Base-by-base conservation (phyloP, 53 echinoderm and acorn worm genomes). In the Arbacia lixula region DNA sequence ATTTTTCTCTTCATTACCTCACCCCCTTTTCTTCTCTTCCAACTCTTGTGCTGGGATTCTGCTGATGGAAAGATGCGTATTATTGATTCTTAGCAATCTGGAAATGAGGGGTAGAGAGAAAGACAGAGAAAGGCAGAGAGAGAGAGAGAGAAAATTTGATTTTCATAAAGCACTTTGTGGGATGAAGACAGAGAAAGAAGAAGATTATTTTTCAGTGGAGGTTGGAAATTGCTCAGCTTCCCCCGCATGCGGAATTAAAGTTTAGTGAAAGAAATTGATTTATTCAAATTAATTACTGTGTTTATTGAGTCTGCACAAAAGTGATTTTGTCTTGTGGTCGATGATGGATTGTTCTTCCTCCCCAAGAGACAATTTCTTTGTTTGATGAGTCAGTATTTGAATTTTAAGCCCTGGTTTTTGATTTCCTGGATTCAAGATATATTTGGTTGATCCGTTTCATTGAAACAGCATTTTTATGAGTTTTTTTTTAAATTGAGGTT, bases 281-380 rank as follows among this genome's bases (percentile, higher is more conserved):
- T 74, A 74, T 74, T 74, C 74, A 74, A 74, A 74, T 74, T 74
- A 74, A 74, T 74, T 74, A 74, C 51, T 69, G 74, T 74, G 74
- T 74, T 74, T 74, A 50, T 53, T 74, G 53, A 74, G 74, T 53
- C 74, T 53, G 53, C 53, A 74, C 31, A 74, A 74, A 74, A 53
- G 74, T 74, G 52, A 74, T 74, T 46, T 14, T 74, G 74, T 74
- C 69, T 69, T 69, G 41, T 24, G n/a, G 26, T 25, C 36, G 41
- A 36, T 69, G 39, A 66, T 66, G 38, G 38, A 66, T 66, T 63
- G 32, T 12, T 31, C 35, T 30, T 67, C 43, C 69, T 11, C 12
- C 16, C 42, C n/a, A n/a, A n/a, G n/a, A n/a, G n/a, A n/a, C n/a
- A n/a, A n/a, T n/a, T n/a, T n/a, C n/a, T n/a, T n/a, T n/a, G n/a